Evolutionary conservation across 2,888 invertebrate genomes (phyloP).

Genomic region (Apamea anceps): DNA sequence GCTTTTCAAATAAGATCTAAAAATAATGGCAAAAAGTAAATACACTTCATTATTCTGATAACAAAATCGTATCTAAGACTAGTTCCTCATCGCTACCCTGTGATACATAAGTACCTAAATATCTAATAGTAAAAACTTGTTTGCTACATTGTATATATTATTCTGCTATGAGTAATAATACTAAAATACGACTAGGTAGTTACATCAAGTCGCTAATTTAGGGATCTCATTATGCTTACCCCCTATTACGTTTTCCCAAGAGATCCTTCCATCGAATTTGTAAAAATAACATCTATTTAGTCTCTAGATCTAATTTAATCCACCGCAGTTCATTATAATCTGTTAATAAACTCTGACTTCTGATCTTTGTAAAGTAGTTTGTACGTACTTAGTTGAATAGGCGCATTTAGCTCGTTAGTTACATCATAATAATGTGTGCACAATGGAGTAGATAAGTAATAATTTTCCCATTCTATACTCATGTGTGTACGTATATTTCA

Average conservation of each 20-base stretch:
- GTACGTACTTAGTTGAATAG: background rate
- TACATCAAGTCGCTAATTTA: background rate
- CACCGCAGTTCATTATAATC: background rate
- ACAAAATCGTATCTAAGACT: background rate
- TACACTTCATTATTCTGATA: background rate
- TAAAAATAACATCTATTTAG: background rate
- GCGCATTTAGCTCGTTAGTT: background rate
- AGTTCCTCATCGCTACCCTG: background rate
- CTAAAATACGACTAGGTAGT: background rate
- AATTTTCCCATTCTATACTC: background rate
- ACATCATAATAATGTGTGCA: background rate
- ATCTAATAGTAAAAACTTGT: slow-evolving; percentile 2
- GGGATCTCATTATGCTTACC: background rate
- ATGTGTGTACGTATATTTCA: background rate
- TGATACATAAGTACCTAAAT: background rate
- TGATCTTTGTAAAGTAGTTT: background rate
- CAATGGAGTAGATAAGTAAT: background rate
- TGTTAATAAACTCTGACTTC: slow-evolving; percentile 11
- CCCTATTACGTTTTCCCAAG: background rate
- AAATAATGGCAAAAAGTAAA: background rate
- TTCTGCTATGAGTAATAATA: background rate
- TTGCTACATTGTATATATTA: background rate
- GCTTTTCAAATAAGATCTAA: background rate
- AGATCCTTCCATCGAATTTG: background rate
- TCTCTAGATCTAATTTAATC: slow-evolving; percentile 8